Evolutionary conservation across 2,797 vertebrate genomes (phyloP), one percentile per base, ranked within the genome.

Genomic region (Benthosema pterotum): DNA sequence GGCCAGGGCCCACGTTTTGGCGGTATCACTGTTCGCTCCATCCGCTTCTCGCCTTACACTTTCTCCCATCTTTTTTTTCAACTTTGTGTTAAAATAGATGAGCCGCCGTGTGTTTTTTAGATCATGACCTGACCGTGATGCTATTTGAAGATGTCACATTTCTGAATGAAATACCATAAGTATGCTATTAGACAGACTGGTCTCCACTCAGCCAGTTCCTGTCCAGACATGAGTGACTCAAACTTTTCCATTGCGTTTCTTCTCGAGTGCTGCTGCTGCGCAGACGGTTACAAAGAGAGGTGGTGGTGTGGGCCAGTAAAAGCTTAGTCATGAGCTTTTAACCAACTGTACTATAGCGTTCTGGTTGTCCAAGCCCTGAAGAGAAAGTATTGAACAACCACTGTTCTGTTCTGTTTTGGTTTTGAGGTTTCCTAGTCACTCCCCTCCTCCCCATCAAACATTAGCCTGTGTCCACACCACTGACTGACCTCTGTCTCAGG

Each of bases 141-240:
- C 72, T 80, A 74, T 74, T 82, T 52, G 65, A 59, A 79, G 80
- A 79, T 78, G 85, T 83, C 65, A 65, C 77, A 79, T 79, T 84
- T 84, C 63, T 88, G 83, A 86, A 87, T 75, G 80, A 78, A 83
- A 85, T 86, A 76, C 77, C 80, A 69, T 25, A 71, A 80, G 69
- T 82, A 56, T 77, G 88, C 82, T 58, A 55, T 79, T 79, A 83
- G 82, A 76, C 83, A 61, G 82, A 57, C 67, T 67, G 0, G 79
- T 80, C n/a, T n/a, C 82, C 72, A 65, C 80, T 85, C 79, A 75
- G 82, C 79, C 87, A 79, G 59, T 84, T 91, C 87, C 86, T 82
- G 84, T 89, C 87, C 91, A 92, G 90, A 91, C 91, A 1, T 49
- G 47, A 55, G 76, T 91, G 90, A 93, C 80, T 90, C 88, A 87